Conservation (phyloP, 2,888 invertebrate genomes). For the Shargacucullia verbasci region DNA sequence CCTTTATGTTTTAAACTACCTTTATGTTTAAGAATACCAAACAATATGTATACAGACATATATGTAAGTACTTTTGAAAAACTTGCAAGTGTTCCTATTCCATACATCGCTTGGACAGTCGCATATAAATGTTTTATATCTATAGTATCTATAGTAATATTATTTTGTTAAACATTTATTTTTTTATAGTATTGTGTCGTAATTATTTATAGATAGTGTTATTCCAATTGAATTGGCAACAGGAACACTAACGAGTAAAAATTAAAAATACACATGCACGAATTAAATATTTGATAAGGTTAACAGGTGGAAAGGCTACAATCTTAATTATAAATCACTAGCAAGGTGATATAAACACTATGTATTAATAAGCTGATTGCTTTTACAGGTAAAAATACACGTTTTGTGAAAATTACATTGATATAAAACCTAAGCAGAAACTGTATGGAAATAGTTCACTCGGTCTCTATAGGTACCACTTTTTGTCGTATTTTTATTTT, state of each 20-base stretch:
- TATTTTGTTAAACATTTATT: too few relatives aligned
- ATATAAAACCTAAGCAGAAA: conserved; percentile 12
- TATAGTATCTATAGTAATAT: too few relatives aligned
- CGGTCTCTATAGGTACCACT: neutral
- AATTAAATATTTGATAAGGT: conserved; percentile 20
- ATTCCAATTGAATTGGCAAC: too few relatives aligned
- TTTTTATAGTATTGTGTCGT: too few relatives aligned
- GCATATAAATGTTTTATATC: too few relatives aligned
- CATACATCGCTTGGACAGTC: too few relatives aligned
- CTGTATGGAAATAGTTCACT: conserved; percentile 27
- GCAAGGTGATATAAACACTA: conserved; percentile 37
- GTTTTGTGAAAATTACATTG: conserved; percentile 18
- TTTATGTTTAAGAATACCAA: conserved; percentile 18
- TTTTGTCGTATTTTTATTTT: too few relatives aligned
- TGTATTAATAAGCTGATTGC: conserved; percentile 21
- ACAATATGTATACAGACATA: conserved; percentile 17
- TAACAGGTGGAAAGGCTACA: conserved; percentile 35
- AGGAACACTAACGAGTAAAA: too few relatives aligned
- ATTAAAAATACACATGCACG: conserved; percentile 28
- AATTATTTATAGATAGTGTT: too few relatives aligned
- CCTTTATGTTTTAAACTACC: conserved; percentile 43
- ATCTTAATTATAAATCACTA: conserved; percentile 52
- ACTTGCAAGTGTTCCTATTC: too few relatives aligned
- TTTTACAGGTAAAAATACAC: conserved; percentile 25
- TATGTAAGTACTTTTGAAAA: conserved; percentile 2